These are phyloP conservation scores for Hyperoplus lanceolatus DNA, from an alignment of 2,797 vertebrate genomes.

Conservation along the genomic window DNA sequence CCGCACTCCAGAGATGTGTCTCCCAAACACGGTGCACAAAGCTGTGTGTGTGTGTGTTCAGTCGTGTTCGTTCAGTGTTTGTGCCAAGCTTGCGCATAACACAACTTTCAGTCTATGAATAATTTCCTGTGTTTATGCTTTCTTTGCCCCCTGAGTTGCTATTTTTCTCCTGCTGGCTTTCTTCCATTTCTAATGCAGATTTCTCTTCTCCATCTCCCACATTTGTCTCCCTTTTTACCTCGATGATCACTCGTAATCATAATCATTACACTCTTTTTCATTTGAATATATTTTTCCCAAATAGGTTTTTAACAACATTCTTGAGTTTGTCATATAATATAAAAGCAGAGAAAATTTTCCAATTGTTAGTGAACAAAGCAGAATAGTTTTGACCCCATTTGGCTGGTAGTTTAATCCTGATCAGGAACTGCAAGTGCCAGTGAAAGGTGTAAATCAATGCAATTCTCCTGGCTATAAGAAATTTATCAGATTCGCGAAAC, in stretches of 20 bases:
- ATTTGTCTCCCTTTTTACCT: conserved; percentile 59
- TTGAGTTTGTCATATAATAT: conserved; percentile 15
- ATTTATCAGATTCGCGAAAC: background rate
- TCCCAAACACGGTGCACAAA: conserved; percentile 65
- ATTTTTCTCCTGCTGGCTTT: conserved; percentile 70
- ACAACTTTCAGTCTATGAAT: conserved; percentile 80
- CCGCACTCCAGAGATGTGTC: conserved; percentile 77
- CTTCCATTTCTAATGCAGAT: conserved; percentile 71
- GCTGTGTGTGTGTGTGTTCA: conserved; percentile 49
- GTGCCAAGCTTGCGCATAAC: conserved; percentile 75
- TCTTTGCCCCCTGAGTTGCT: conserved; percentile 76
- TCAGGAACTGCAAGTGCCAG: background rate
- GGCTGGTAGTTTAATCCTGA: background rate
- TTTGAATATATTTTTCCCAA: conserved; percentile 41
- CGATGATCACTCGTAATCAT: conserved; percentile 59
- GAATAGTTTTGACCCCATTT: conserved; percentile 2
- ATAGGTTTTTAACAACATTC: conserved; percentile 31
- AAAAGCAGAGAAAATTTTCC: conserved; percentile 4
- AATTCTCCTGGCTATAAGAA: conserved; percentile 1
- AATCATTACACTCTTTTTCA: conserved; percentile 29
- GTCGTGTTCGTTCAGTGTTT: conserved; percentile 70
- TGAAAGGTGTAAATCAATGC: conserved; percentile 3
- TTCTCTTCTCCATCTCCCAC: conserved; percentile 58
- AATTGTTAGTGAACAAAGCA: background rate
- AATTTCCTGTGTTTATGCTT: conserved; percentile 84